phyloP scores from a whole-genome alignment of 2,113 vertebrate species.

The Sprattus sprattus region DNA sequence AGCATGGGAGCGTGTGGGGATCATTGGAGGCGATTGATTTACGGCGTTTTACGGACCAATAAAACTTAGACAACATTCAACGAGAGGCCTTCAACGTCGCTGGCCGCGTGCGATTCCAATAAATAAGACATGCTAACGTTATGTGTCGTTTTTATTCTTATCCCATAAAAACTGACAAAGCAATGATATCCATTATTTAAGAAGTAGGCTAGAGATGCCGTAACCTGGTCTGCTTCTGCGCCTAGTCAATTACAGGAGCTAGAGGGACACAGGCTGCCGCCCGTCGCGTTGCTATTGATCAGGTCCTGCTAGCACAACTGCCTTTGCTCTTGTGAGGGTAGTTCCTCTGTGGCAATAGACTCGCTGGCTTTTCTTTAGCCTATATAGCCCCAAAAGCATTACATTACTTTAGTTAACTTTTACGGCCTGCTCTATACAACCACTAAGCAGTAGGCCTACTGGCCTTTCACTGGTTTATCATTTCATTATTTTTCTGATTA shows the following conservation, averaged over 20 bases:
- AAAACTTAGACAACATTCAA: conserved; percentile 65
- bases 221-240: conserved; percentile 1
- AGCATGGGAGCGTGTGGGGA: conserved; percentile 63
- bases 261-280: conserved; percentile 2
- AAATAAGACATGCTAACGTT: conserved; percentile 86
- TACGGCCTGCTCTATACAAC: background rate
- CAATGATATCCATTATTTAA: conserved; percentile 74
- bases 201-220: conserved; percentile 43
- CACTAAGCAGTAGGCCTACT: background rate
- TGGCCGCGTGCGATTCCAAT: conserved; percentile 78
- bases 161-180: conserved; percentile 81
- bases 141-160: conserved; percentile 85
- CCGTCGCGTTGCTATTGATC: background rate
- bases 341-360: background rate
- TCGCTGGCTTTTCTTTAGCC: background rate
- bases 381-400: background rate
- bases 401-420: background rate
- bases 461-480: background rate
- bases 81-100: conserved; percentile 77
- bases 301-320: background rate
- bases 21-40: conserved; percentile 78
- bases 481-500: background rate
- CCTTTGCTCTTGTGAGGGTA: background rate
- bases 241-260: conserved; percentile 10
- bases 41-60: conserved; percentile 81